Base-by-base conservation (phyloP, 2,797 vertebrate genomes). In the Thaleichthys pacificus region DNA sequence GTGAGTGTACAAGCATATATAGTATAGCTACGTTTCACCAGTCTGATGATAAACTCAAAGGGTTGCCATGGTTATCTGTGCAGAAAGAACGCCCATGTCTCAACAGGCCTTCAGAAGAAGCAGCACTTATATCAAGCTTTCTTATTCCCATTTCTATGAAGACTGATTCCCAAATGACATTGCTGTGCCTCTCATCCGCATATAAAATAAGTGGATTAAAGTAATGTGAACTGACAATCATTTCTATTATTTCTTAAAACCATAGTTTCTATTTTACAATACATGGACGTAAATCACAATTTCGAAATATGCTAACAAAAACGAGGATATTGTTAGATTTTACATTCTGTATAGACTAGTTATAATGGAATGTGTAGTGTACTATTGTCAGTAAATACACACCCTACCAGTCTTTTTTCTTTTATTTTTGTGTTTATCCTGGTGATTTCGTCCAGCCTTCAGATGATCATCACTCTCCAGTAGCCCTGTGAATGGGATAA, bases 61-160 rank as follows among this genome's bases (percentile, higher is more conserved):
- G 68, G 77, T 82, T 77, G 72, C 77, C 75, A 82, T 77, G 80
- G 77, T 79, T 69, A 79, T 82, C 62, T 12, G 38, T 42, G 11
- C 38, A 42, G 38, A 42, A 12, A 42, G 38, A 42, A 42, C 38
- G 38, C 38, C 38, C 38, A 42, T 11, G 38, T 9, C 12, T 9
- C 38, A 11, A 11, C 38, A 11, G 11, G 38, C 38, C 69, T 42
- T 35, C 19, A 28, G 65, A 72, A 35, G 51, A 58, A 47, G 35
- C 30, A 35, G 51, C 62, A 32, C 69, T 71, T 60, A 65, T 64
- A 54, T 54, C 32, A 54, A 72, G 54, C 66, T 65, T 64, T 57
- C 19, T 51, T 51, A n/a, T 51, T 35, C n/a, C 15, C 14, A 26
- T 65, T 58, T 73, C 61, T 56, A 32, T 62, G 30, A 72, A 68